phyloP scores from a whole-genome alignment of 2,888 invertebrate species.

The Sturmia bella region DNA sequence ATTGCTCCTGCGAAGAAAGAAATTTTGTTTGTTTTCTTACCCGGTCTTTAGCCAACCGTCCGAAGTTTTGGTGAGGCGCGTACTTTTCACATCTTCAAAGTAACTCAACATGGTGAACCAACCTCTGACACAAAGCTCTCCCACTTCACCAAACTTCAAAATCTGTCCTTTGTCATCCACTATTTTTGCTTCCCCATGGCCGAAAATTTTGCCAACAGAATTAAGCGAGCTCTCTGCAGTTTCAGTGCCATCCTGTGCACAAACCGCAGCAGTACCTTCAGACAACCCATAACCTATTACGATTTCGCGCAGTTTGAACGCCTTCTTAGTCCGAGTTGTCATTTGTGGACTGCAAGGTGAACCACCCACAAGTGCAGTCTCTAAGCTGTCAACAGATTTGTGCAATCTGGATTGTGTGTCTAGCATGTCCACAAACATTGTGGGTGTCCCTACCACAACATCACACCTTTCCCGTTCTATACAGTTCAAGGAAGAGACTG shows the following conservation, averaged over 20 bases:
- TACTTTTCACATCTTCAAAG: constrained; percentile 87
- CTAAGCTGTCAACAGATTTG: constrained; percentile 81
- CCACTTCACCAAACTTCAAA: constrained; percentile 85
- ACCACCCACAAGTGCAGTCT: constrained; percentile 86
- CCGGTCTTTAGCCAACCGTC: constrained; percentile 90
- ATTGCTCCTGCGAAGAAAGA: background rate
- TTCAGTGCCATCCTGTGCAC: constrained; percentile 83
- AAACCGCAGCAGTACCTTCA: constrained; percentile 83
- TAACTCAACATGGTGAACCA: constrained; percentile 88
- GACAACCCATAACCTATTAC: constrained; percentile 84
- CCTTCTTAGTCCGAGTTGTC: constrained; percentile 82
- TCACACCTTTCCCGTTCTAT: constrained; percentile 87
- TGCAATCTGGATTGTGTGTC: constrained; percentile 82
- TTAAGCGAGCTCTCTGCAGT: constrained; percentile 78
- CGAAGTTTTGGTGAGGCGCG: constrained; percentile 84
- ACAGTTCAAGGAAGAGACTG: constrained; percentile 84
- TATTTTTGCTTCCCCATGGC: constrained; percentile 83
- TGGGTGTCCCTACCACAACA: constrained; percentile 88
- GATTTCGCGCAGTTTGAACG: constrained; percentile 82
- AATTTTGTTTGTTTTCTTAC: constrained; percentile 77
- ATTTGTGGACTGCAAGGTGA: constrained; percentile 86
- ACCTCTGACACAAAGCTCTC: constrained; percentile 88
- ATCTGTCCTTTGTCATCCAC: constrained; percentile 84
- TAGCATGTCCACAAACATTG: constrained; percentile 90
- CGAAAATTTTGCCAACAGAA: constrained; percentile 83